Base-by-base conservation (phyloP, 2,113 vertebrate genomes). In the Odontesthes bonariensis region DNA sequence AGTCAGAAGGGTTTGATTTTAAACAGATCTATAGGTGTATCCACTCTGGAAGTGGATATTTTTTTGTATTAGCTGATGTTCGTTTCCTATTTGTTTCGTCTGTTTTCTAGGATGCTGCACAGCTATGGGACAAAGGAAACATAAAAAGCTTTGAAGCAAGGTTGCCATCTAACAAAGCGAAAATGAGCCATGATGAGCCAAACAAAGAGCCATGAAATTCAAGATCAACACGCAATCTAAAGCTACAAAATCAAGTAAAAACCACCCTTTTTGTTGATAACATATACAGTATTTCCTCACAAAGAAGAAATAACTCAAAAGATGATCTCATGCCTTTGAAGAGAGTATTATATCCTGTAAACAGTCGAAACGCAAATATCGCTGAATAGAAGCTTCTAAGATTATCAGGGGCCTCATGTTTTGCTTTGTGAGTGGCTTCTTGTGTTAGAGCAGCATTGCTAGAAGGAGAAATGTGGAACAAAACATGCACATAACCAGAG, bases 171-270 rank as follows among this genome's bases (percentile, higher is more conserved):
- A 89, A 88, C 88, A 93, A 91, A 91, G n/a, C n/a, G n/a, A n/a
- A n/a, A n/a, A n/a, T n/a, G 91, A 92, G 81, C 88, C 83, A 86
- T 90, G 85, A 89, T n/a, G n/a, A n/a, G n/a, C n/a, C n/a, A n/a
- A n/a, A n/a, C n/a, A n/a, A 91, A 91, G 91, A 92, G 81, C 88
- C 83, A 86, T 90, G 85, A 89, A 88, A 79, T 54, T 27, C 70
- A 76, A 57, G 27, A 66, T 49, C 69, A 55, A 38, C 63, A 73
- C 81, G 55, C 35, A 54, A 79, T 76, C 13, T 16, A 70, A 53
- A 59, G 72, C 35, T n/a, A 9, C 17, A 46, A 68, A 68, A 31
- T 32, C 17, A 44, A 42, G 11, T 44, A 11, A 55, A 5, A 44
- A 65, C 22, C 44, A 51, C 6, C 54, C 12, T 66, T 58, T 62